phyloP scores from a whole-genome alignment of 2,113 vertebrate species.

The Casuarius casuarius region DNA sequence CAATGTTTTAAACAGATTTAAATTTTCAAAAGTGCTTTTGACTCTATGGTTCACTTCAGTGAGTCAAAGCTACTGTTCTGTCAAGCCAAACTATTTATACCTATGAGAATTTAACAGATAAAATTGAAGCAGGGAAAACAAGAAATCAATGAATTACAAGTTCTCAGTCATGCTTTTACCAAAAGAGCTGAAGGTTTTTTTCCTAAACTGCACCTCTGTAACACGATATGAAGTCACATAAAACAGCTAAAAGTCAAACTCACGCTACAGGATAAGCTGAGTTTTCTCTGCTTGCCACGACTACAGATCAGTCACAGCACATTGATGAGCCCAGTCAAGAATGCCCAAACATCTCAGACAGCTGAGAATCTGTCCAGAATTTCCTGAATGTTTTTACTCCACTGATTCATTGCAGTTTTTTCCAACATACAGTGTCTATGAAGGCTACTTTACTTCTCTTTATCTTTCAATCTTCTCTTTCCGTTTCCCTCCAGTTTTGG shows the following conservation, averaged over 20 bases:
- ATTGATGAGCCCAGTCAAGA: neutral
- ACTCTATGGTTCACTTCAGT: neutral
- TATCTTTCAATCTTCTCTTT: neutral
- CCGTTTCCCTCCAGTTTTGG: neutral
- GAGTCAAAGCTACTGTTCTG: neutral
- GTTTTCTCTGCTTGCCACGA: neutral
- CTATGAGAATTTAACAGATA: neutral
- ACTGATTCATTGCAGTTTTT: neutral
- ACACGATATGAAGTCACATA: neutral
- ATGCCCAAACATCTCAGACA: neutral
- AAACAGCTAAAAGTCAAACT: neutral
- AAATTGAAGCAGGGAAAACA: neutral
- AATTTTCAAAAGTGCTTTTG: neutral
- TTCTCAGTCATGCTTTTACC: neutral
- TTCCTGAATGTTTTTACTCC: neutral
- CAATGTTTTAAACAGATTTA: neutral
- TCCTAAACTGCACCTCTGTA: neutral
- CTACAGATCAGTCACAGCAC: neutral
- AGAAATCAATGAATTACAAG: neutral
- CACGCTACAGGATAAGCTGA: neutral
- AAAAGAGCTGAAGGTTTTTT: fast-evolving
- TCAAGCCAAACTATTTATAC: fast-evolving
- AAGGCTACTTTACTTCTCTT: neutral
- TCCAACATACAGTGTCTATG: neutral
- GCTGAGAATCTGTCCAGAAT: neutral